A percentile compares a stretch with the other conserved stretches of the same genome.
Conservation (phyloP, 2,888 invertebrate species). For the Hydropsyche betteni region DNA sequence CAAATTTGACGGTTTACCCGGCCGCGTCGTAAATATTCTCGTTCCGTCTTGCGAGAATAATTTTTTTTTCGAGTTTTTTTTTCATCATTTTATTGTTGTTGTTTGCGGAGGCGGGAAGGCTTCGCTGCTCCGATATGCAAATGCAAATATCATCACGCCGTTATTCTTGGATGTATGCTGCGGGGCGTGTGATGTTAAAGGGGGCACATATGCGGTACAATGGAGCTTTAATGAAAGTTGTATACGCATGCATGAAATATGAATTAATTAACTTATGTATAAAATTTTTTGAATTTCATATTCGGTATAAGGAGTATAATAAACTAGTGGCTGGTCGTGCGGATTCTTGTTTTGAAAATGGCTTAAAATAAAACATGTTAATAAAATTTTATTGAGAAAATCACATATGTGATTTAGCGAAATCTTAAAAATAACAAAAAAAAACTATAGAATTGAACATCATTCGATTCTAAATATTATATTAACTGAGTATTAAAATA, state of each 20-base stretch:
- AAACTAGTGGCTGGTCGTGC: no score
- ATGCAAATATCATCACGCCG: conserved; percentile 32
- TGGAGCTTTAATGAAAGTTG: conserved; percentile 3
- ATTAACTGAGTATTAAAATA: no score
- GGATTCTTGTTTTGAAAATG: no score
- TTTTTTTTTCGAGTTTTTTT: background rate
- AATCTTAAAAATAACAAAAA: no score
- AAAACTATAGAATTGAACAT: no score
- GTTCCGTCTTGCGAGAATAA: conserved; percentile 6
- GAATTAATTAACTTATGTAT: no score
- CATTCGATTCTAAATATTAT: no score
- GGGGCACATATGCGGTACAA: background rate
- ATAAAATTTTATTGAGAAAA: no score
- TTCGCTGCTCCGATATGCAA: conserved; percentile 17
- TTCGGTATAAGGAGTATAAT: no score
- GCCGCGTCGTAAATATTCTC: conserved; percentile 24
- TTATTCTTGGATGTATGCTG: conserved; percentile 9
- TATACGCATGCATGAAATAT: background rate
- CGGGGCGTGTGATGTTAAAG: background rate
- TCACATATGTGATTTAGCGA: no score
- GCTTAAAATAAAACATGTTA: no score
- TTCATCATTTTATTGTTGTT: background rate
- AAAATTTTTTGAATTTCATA: no score
- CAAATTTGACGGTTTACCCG: conserved; percentile 18
- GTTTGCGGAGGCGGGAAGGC: background rate